Evolutionary conservation across 2,113 vertebrate species (phyloP).

Genomic region (Pseudonaja textilis): DNA sequence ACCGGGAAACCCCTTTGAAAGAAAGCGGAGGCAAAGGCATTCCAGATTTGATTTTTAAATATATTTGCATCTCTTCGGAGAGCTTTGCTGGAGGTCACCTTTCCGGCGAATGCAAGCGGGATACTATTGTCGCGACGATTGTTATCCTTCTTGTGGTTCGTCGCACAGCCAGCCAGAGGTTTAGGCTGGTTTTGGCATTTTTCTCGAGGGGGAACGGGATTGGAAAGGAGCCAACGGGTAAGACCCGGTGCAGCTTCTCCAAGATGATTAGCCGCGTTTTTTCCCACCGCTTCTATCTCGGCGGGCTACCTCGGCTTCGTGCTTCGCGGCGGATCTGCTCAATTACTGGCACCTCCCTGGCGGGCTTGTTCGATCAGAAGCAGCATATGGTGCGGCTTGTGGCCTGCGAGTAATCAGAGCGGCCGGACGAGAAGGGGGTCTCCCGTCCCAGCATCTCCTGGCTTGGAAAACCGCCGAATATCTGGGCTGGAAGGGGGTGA

Average conservation of each 20-base stretch:
- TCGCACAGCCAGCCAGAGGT: background rate
- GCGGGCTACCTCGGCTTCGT: conserved; percentile 80
- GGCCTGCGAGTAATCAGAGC: conserved; percentile 65
- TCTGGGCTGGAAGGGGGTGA: background rate
- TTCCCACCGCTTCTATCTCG: conserved; percentile 75
- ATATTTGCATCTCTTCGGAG: background rate
- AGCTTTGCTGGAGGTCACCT: background rate
- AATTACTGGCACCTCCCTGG: conserved; percentile 79
- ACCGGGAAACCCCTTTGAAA: background rate
- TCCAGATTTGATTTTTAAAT: background rate
- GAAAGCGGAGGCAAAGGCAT: background rate
- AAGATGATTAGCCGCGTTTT: conserved; percentile 80
- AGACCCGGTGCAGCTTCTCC: conserved; percentile 67
- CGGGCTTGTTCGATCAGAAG: conserved; percentile 76
- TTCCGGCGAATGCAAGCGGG: background rate
- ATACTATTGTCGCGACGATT: background rate
- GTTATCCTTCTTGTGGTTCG: background rate
- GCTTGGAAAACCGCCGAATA: conserved; percentile 53
- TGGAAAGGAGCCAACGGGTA: conserved; percentile 66
- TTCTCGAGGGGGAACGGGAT: conserved; percentile 46
- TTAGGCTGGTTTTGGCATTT: background rate
- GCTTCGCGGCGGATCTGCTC: conserved; percentile 77
- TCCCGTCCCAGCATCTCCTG: conserved; percentile 25
- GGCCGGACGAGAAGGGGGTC: conserved; percentile 62
- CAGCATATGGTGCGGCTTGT: conserved; percentile 81